Conservation (phyloP, 2,113 vertebrate genomes). For the Cyanocitta stelleri region DNA sequence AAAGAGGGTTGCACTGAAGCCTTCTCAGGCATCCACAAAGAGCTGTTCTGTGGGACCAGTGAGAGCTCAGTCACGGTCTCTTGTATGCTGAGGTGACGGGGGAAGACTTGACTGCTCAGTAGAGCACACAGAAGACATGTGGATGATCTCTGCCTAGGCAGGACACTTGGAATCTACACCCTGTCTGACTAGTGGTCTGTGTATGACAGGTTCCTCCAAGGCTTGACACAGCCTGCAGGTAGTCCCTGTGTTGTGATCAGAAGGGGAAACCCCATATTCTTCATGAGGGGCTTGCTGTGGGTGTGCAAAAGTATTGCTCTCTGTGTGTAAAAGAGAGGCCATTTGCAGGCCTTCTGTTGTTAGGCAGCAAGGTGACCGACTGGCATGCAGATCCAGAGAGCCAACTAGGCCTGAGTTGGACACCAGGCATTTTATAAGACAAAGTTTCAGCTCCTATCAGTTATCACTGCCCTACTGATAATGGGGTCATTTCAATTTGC, state of each 20-base stretch:
- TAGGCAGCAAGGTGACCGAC: neutral
- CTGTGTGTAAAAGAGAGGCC: neutral
- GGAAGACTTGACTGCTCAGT: neutral
- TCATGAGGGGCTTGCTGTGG: neutral
- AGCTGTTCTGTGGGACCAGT: neutral
- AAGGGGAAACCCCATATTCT: neutral
- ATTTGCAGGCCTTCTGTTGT: neutral
- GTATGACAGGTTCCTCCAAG: neutral
- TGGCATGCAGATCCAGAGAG: neutral
- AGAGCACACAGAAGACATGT: neutral
- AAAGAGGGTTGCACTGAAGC: neutral
- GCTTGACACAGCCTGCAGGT: neutral
- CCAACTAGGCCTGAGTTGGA: neutral
- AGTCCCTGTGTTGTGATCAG: neutral
- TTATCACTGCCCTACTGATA: neutral
- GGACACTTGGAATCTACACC: neutral
- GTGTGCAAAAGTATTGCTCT: neutral
- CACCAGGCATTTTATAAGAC: neutral
- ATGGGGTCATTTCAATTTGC: neutral
- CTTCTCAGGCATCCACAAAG: neutral
- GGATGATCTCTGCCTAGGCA: neutral
- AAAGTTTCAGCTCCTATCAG: neutral
- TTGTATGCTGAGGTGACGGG: neutral
- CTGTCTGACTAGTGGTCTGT: neutral
- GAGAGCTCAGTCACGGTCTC: neutral